Base-by-base conservation (phyloP, 2,797 vertebrate genomes). In the Sebastes minor region DNA sequence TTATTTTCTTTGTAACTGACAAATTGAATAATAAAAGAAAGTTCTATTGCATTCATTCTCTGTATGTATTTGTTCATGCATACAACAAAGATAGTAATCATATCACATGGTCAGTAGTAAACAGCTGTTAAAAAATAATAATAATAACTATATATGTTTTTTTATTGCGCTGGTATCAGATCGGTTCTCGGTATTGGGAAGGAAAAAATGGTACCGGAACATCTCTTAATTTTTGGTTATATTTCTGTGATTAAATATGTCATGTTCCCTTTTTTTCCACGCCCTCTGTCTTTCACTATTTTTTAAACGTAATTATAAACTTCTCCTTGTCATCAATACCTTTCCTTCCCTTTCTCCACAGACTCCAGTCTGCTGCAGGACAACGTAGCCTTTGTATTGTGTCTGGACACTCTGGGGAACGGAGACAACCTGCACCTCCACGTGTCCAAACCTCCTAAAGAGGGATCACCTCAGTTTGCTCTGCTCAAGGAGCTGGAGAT, bases 341-440 rank as follows among this genome's bases (percentile, higher is more conserved):
- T 27, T 2, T 59, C 12, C 4, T 18, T 46, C 11, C n/a, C 2
- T 52, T 9, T 32, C 9, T 68, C 83, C 75, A 6, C 82, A 99
- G 99, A 99, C 93, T 98, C 98, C 88, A 99, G 99, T 92, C 94
- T 99, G 72, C 96, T 99, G 35, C 99, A 99, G 94, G 99, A 99
- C 93, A 99, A 99, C 0, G 99, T 99, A 10, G 99, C 98, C 0
- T 99, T 99, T 30, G 98, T 99, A 46, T 94, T 99, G 90, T 99
- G 99, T 91, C 93, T 99, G 79, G 99, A 99, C 94, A 98, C 98
- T 0, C 79, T 99, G 89, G 98, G 99, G 18, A 96, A 96, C 13
- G 96, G 96, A 12, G 94, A 97, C 68, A 91, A 93, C 52, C 94
- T 99, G 78, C 95, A 99, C 86, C 96, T 99, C 27, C 99, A 99